Evolutionary conservation across 2,797 vertebrate genomes (phyloP).

Genomic region (Dallia pectoralis): DNA sequence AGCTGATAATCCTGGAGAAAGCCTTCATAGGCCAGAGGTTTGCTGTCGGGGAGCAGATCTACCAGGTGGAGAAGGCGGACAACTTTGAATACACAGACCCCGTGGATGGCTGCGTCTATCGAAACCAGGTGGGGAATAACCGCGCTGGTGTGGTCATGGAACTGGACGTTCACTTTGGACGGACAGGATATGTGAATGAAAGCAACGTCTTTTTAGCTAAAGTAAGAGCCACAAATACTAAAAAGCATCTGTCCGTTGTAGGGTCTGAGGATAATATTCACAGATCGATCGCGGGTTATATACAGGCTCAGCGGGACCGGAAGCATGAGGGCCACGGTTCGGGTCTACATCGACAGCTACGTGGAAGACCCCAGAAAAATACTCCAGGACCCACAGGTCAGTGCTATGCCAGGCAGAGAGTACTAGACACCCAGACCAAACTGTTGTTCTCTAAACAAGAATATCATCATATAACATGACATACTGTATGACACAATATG

Average conservation of each 20-base stretch:
- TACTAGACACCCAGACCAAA: not conserved
- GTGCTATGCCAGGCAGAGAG: not conserved
- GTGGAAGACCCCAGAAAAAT: conserved; percentile 76
- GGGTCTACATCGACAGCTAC: conserved; percentile 80
- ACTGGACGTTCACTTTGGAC: not conserved
- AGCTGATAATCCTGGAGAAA: conserved; percentile 84
- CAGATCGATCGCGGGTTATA: conserved; percentile 79
- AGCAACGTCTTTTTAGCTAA: not conserved
- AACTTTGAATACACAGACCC: conserved; percentile 95
- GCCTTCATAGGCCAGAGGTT: conserved; percentile 87
- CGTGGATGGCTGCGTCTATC: conserved; percentile 87
- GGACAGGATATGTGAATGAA: not conserved
- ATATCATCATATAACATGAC: not conserved
- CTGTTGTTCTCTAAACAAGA: not conserved
- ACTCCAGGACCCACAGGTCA: conserved; percentile 11
- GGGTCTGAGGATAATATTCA: conserved; percentile 69
- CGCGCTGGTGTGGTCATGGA: not conserved
- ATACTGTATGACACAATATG: not conserved
- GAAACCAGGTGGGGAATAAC: conserved; percentile 82
- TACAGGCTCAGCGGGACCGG: conserved; percentile 80
- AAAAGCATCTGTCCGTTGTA: not conserved
- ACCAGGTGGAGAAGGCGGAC: conserved; percentile 90
- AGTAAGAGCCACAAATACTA: not conserved
- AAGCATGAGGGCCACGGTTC: conserved; percentile 75
- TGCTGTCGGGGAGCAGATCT: conserved; percentile 83